phyloP scores from a whole-genome alignment of 2,113 vertebrate species.

The sheep (Ovis aries) region ARS-UI_Ramb_v3.0 NC_056063.1:70835501-70836000 shows the following conservation, averaged over 20 bases:
- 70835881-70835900: not conserved
- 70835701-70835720: not conserved
- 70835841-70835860: not conserved
- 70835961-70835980: not conserved
- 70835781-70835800: not conserved
- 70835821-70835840: not conserved
- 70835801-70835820: not conserved
- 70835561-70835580: no score
- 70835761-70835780: not conserved
- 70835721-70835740: rapidly evolving
- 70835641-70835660: not conserved
- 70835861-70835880: not conserved
- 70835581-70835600: not conserved
- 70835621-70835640: rapidly evolving
- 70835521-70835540: not conserved
- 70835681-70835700: not conserved
- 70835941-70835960: not conserved
- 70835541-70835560: rapidly evolving
- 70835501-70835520: not conserved
- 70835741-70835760: not conserved
- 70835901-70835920: not conserved
- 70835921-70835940: not conserved
- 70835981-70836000: not conserved
- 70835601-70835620: not conserved
- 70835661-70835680: not conserved